A percentile compares a stretch with the other conserved stretches of the same genome.
Evolutionary conservation across 2,797 vertebrate species (phyloP).

Genomic region (Chaunax sp.): DNA sequence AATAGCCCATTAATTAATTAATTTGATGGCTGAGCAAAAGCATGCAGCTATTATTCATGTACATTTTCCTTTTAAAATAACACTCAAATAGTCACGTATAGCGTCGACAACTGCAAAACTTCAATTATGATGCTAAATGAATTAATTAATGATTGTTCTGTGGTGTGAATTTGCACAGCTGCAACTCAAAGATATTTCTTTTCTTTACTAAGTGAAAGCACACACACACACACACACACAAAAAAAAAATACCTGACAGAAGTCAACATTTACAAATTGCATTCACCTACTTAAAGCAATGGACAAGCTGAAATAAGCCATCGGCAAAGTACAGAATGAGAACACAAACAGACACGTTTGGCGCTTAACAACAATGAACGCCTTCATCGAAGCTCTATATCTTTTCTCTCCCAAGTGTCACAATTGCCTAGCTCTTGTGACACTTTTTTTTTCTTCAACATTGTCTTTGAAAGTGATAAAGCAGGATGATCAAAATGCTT

Average conservation of each 20-base stretch:
- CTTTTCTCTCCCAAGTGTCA: constrained; percentile 63
- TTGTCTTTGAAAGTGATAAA: constrained; percentile 74
- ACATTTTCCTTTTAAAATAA: neutral
- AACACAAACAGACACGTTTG: constrained; percentile 67
- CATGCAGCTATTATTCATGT: neutral
- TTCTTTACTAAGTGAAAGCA: constrained; percentile 29
- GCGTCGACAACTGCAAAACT: neutral
- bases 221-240: neutral
- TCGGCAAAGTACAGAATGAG: constrained; percentile 47
- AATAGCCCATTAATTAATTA: neutral
- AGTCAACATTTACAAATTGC: constrained; percentile 74
- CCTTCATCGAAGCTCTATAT: constrained; percentile 54
- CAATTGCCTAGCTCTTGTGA: constrained; percentile 60
- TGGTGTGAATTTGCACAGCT: constrained; percentile 10
- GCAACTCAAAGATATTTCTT: constrained; percentile 23
- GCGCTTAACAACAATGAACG: constrained; percentile 63
- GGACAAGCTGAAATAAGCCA: constrained; percentile 58
- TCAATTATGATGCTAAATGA: neutral
- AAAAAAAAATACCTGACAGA: constrained; percentile 58
- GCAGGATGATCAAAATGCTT: constrained; percentile 76
- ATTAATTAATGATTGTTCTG: neutral
- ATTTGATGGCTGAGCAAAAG: constrained; percentile 7
- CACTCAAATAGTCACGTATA: neutral
- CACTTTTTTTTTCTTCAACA: constrained; percentile 55
- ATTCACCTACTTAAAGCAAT: constrained; percentile 62